Evolutionary conservation across 2,888 invertebrate genomes (phyloP).

Genomic region (Cactoblastis cactorum): DNA sequence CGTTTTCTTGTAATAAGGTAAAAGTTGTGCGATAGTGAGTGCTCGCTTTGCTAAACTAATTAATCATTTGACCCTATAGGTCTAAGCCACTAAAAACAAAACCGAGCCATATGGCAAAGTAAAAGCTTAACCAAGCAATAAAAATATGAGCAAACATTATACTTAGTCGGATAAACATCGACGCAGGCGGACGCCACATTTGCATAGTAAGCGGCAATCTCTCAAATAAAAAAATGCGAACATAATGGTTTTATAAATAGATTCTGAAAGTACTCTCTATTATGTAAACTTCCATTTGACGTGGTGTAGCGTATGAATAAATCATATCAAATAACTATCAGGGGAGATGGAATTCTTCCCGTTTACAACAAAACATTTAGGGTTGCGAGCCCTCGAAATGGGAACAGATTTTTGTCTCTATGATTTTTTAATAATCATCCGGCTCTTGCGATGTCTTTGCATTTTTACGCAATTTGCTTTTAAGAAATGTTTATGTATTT

Average conservation of each 20-base stretch:
- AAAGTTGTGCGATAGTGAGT: too few species aligned
- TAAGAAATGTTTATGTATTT: neutral
- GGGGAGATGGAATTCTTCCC: conserved; percentile 69
- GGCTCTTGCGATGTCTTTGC: conserved; percentile 25
- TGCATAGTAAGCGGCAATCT: conserved; percentile 66
- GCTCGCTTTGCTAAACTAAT: too few species aligned
- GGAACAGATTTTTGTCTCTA: conserved; percentile 49
- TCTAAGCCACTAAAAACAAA: neutral
- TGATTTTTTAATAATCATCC: conserved; percentile 52
- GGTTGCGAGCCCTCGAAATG: conserved; percentile 46
- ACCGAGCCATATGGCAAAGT: conserved; percentile 12
- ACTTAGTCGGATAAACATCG: conserved; percentile 49
- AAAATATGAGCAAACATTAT: conserved; percentile 43
- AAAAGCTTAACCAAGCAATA: conserved; percentile 40
- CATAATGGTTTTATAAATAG: conserved; percentile 77
- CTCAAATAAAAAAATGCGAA: conserved; percentile 52
- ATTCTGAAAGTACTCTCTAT: conserved; percentile 73
- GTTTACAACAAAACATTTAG: conserved; percentile 61
- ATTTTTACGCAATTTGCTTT: conserved; percentile 11
- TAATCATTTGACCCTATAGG: neutral
- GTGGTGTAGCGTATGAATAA: conserved; percentile 79
- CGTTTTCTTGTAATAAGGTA: too few species aligned
- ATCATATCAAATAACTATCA: conserved; percentile 87
- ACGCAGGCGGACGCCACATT: conserved; percentile 45
- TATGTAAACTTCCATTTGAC: conserved; percentile 76